Evolutionary conservation across 1,140 invertebrate species (phyloP), one percentile per base, ranked within the genome.

Genomic region (Drosophila neocordata): DNA sequence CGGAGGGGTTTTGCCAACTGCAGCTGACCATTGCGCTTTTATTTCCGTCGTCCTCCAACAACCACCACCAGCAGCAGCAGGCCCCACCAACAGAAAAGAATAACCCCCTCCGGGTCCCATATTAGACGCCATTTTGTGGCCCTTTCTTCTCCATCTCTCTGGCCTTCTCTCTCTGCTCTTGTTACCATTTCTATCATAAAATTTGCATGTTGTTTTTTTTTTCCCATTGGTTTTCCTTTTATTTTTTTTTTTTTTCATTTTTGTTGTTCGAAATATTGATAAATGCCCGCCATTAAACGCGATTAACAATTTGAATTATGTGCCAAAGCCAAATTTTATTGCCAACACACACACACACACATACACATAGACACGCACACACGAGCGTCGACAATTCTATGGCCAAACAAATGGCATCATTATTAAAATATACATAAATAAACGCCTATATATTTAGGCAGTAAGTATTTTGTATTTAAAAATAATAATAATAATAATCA

Each of bases 271-370:
- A 87, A 87, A 87, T 88, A 87, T 88, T 88, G 83, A 87, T 87
- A 87, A 87, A 87, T 87, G 82, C 82, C 82, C 75, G 79, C 73
- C 83, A 88, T 88, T 88, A 88, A 88, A 88, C 84, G 84, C 84
- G 84, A 88, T 88, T 88, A 88, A 88, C 83, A 69, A 83, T 89
- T 89, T 88, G 83, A 88, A 88, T 88, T 88, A 88, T 88, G 84
- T 89, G 76, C 75, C 84, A 88, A 88, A 88, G 84, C 79, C 83
- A 89, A 88, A 88, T 88, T 88, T 88, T 88, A 88, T 88, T 83
- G 83, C 83, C 81, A 76, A 70, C 81, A 85, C 73, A 67, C 31
- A 64, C 48, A 63, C 31, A 53, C 20, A 34, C 24, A 62, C 8
- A 62, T 4, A 18, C 58, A 34, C 37, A 31, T 31, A 6, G 6